Evolutionary conservation across 1,140 invertebrate species (phyloP).

Genomic region (Bombyx mandarina): DNA sequence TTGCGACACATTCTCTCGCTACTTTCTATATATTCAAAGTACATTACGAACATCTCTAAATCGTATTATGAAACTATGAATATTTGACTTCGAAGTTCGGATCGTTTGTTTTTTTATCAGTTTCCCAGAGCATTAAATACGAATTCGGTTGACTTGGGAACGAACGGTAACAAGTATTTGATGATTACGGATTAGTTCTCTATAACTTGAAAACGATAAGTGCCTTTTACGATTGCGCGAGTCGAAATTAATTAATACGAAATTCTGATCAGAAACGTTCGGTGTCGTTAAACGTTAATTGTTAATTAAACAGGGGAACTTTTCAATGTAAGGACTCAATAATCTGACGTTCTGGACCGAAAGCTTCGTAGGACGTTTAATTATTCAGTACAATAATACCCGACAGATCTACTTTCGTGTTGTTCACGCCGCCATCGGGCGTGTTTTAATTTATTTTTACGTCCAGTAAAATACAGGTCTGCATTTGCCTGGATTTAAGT

Average conservation of each 20-base stretch:
- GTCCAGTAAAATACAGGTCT: slow-evolving; percentile 4
- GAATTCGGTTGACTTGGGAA: too few species aligned
- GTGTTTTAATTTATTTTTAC: slow-evolving; percentile 18
- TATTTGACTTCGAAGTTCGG: too few species aligned
- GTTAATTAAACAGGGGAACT: slow-evolving; percentile 49
- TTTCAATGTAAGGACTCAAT: slow-evolving; percentile 51
- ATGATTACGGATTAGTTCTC: not conserved
- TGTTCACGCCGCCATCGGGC: slow-evolving; percentile 10
- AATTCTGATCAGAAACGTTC: slow-evolving; percentile 35
- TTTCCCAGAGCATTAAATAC: too few species aligned
- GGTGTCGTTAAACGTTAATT: slow-evolving; percentile 50
- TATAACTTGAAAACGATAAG: slow-evolving; percentile 2
- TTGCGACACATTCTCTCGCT: too few species aligned
- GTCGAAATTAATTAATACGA: slow-evolving; percentile 43
- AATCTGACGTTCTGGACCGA: slow-evolving; percentile 32
- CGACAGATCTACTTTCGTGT: slow-evolving; percentile 17
- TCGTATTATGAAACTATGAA: too few species aligned
- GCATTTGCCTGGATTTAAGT: too few species aligned
- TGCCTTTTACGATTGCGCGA: slow-evolving; percentile 3
- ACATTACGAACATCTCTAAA: too few species aligned
- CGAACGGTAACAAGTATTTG: not conserved
- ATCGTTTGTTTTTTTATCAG: too few species aligned
- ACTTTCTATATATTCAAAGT: too few species aligned
- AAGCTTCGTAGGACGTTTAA: slow-evolving; percentile 25
- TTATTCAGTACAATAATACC: slow-evolving; percentile 38